These are phyloP conservation scores for Thrips palmi DNA, from an alignment of 1,140 invertebrate genomes.

Conservation along the genomic window DNA sequence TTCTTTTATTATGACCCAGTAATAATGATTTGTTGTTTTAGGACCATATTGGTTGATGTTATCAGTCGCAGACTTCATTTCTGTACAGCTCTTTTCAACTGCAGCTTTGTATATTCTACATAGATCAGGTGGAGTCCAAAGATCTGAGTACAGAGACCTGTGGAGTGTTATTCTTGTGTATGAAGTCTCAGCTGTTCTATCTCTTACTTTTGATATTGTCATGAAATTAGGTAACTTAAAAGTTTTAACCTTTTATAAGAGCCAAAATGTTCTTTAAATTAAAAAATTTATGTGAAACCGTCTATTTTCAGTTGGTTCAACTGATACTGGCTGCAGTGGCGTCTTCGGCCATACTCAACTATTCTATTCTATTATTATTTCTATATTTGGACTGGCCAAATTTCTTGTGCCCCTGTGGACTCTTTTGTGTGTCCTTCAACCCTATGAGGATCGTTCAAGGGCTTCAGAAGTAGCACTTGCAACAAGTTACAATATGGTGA, in stretches of 20 bases:
- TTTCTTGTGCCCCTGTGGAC: slow-evolving; percentile 31
- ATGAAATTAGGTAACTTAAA: slow-evolving; percentile 26
- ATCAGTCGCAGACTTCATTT: slow-evolving; percentile 29
- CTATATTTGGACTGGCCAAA: slow-evolving; percentile 27
- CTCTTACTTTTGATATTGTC: slow-evolving; percentile 28
- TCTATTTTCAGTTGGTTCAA: slow-evolving; percentile 26
- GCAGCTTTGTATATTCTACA: slow-evolving; percentile 31
- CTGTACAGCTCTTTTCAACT: slow-evolving; percentile 30
- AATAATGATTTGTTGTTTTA: slow-evolving; percentile 16
- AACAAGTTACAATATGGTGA: slow-evolving; percentile 20
- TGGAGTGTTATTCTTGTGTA: slow-evolving; percentile 31
- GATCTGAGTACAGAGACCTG: slow-evolving; percentile 29
- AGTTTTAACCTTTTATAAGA: background rate
- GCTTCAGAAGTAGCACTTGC: slow-evolving; percentile 22
- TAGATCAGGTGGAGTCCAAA: slow-evolving; percentile 26
- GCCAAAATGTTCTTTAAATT: slow-evolving; percentile 4
- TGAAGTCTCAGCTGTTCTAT: slow-evolving; percentile 28
- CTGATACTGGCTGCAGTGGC: slow-evolving; percentile 29
- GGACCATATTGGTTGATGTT: slow-evolving; percentile 33
- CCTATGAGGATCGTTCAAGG: slow-evolving; percentile 20
- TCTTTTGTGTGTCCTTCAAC: slow-evolving; percentile 30
- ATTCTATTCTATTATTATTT: slow-evolving; percentile 27
- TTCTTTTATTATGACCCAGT: background rate
- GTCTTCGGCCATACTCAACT: slow-evolving; percentile 30
- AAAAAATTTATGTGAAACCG: slow-evolving; percentile 7